These are phyloP conservation scores for Pitta sordida DNA, from an alignment of 2,113 vertebrate species.

Conservation along the genomic window DNA sequence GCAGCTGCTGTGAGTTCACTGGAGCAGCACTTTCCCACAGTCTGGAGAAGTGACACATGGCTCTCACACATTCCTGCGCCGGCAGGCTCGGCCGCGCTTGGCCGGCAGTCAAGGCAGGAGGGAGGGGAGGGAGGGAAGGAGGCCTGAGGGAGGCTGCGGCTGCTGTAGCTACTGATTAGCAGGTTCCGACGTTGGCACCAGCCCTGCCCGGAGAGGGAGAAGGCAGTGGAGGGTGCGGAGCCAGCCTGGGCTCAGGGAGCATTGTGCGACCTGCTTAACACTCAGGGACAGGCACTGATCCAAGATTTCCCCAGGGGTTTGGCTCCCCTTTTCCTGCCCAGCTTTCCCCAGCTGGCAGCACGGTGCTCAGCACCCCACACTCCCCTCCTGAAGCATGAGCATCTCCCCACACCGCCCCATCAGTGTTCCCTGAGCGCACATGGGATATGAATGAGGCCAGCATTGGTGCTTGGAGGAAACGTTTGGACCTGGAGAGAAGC, in stretches of 20 bases:
- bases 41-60: conserved; percentile 97
- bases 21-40: conserved; percentile 99
- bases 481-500: neutral
- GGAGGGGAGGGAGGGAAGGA: conserved; percentile 11
- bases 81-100: conserved; percentile 79
- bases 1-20: conserved; percentile 87
- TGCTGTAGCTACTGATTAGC: conserved; percentile 70
- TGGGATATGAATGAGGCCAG: neutral
- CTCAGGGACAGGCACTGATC: neutral
- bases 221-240: conserved; percentile 60
- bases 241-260: neutral
- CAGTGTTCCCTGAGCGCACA: fast-evolving
- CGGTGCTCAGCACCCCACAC: neutral
- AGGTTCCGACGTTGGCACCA: conserved; percentile 82
- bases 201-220: conserved; percentile 52
- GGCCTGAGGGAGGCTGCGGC: conserved; percentile 19
- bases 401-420: fast-evolving
- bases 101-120: conserved; percentile 72
- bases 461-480: fast-evolving
- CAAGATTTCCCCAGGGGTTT: neutral
- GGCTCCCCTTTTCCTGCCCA: neutral
- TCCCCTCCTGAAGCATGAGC: neutral
- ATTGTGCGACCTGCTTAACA: conserved; percentile 2
- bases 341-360: neutral
- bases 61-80: conserved; percentile 95